A percentile compares a stretch with the other conserved stretches of the same genome.
phyloP scores from a whole-genome alignment of 1,140 invertebrate genomes.

The Aphelenchoides besseyi region DNA sequence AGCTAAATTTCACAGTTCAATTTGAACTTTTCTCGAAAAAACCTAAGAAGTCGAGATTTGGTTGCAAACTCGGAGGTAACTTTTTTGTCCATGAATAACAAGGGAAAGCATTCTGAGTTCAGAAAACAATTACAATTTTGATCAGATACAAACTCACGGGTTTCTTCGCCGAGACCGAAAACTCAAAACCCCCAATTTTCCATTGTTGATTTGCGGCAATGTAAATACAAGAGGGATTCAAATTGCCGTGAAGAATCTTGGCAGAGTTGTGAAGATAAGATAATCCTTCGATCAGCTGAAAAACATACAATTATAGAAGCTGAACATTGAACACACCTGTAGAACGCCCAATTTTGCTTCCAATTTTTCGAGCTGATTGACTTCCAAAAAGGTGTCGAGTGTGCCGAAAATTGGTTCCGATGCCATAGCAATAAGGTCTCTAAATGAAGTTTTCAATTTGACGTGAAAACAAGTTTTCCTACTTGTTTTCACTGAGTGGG shows the following conservation, averaged over 20 bases:
- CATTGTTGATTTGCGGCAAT: constrained; percentile 63
- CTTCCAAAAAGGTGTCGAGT: constrained; percentile 30
- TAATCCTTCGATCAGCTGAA: constrained; percentile 64
- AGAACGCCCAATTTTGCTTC: constrained; percentile 49
- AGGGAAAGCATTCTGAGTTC: constrained; percentile 59
- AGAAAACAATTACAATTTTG: background rate
- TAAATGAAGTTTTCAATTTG: constrained; percentile 11
- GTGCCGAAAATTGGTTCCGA: constrained; percentile 39
- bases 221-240: constrained; percentile 64
- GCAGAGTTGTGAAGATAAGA: constrained; percentile 64
- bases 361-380: constrained; percentile 31
- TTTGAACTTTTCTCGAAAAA: too few species aligned
- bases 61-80: constrained; percentile 65
- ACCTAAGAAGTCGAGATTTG: constrained; percentile 66
- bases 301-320: background rate
- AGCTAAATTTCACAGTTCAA: too few species aligned
- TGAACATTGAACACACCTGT: constrained; percentile 24
- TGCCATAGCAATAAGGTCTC: constrained; percentile 43
- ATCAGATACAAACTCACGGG: constrained; percentile 24
- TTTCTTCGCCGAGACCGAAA: constrained; percentile 55
- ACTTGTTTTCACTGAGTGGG: constrained; percentile 65
- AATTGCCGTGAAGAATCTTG: constrained; percentile 64
- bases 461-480: constrained; percentile 9
- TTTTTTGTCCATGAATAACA: constrained; percentile 66
- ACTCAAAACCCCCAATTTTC: constrained; percentile 65